phyloP scores from a whole-genome alignment of 1,140 invertebrate genomes.

The Solenopsis fugax region DNA sequence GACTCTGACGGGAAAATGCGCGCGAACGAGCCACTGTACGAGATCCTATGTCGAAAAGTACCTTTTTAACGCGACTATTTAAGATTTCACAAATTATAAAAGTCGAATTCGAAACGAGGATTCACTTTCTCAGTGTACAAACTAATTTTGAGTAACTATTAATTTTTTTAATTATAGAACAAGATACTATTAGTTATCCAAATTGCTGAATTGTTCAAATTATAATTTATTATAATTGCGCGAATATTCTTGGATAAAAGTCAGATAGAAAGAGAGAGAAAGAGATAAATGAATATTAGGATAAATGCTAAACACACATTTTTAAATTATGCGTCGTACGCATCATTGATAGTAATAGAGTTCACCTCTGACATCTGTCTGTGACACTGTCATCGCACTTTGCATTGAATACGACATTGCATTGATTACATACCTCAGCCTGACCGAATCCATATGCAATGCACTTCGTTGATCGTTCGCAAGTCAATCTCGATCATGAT shows the following conservation, averaged over 20 bases:
- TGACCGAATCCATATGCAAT: slow-evolving; percentile 38
- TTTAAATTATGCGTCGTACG: background rate
- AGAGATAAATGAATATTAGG: no score
- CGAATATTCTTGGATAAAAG: no score
- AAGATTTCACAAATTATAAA: background rate
- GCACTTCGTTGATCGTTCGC: background rate
- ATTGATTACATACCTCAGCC: background rate
- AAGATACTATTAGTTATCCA: background rate
- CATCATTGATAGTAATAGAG: background rate
- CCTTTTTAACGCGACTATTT: background rate
- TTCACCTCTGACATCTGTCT: slow-evolving; percentile 37
- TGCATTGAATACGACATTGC: slow-evolving; percentile 35
- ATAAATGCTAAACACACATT: background rate
- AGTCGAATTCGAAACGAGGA: background rate
- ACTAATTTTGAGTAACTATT: no score
- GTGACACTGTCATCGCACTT: slow-evolving; percentile 6
- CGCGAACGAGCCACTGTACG: background rate
- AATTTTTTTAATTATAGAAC: no score
- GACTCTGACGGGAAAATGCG: background rate
- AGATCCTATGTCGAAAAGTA: background rate
- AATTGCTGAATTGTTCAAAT: background rate
- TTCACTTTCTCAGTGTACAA: background rate
- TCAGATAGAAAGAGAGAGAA: no score
- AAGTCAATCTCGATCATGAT: slow-evolving; percentile 1
- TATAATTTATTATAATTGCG: no score